These are phyloP conservation scores for Mormyrus hasselquistii DNA, from an alignment of 2,797 vertebrate genomes.

Conservation along the genomic window DNA sequence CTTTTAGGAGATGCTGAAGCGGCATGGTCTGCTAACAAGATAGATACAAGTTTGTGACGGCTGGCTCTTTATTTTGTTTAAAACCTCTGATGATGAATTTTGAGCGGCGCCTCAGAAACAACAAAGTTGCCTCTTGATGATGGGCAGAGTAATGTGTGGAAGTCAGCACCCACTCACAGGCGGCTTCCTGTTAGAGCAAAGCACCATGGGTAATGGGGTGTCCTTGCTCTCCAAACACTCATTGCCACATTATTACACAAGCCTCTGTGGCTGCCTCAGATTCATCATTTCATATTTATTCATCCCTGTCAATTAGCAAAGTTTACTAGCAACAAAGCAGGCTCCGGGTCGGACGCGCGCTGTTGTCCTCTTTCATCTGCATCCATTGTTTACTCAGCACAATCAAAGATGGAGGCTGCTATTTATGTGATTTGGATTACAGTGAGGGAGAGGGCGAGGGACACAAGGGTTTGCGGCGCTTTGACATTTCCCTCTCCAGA, in stretches of 20 bases:
- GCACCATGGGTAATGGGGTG: not conserved
- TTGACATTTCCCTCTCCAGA: slow-evolving; percentile 25
- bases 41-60: not conserved
- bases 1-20: not conserved
- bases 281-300: slow-evolving; percentile 7
- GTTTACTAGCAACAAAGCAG: not conserved
- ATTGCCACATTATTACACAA: not conserved
- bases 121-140: not conserved
- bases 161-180: not conserved
- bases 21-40: not conserved
- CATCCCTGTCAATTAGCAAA: slow-evolving; percentile 17
- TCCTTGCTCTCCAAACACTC: not conserved
- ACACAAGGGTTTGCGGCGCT: not conserved
- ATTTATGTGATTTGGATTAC: not conserved
- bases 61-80: not conserved
- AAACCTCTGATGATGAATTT: not conserved
- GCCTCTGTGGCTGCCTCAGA: not conserved
- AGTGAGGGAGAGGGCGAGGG: not conserved
- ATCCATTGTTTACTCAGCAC: not conserved
- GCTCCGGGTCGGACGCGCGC: not conserved
- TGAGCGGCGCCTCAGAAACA: too few relatives aligned
- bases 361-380: not conserved
- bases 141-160: not conserved
- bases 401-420: not conserved
- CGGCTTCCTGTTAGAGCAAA: not conserved